Percentiles rank a stretch among this genome's conserved stretches.
These are phyloP conservation scores for Todiramphus saurophagus DNA, from an alignment of 2,113 vertebrate genomes.

Conservation along the genomic window DNA sequence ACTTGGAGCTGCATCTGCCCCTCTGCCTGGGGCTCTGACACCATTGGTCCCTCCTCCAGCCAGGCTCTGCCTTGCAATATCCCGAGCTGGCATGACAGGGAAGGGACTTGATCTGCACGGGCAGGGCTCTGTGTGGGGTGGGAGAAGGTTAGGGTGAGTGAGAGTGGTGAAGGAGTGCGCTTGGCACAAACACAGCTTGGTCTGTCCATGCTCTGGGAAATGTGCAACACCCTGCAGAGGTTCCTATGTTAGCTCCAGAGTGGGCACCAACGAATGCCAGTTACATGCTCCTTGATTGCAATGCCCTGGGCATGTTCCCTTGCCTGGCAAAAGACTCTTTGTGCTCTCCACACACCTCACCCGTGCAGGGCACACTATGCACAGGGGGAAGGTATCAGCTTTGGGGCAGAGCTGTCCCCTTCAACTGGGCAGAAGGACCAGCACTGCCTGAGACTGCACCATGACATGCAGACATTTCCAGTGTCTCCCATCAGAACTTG, in stretches of 20 bases:
- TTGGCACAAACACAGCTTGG: not conserved
- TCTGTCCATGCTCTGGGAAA: not conserved
- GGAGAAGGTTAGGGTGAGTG: not conserved
- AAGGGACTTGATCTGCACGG: not conserved
- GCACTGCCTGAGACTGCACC: not conserved
- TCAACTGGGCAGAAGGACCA: not conserved
- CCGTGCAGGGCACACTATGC: fast-evolving
- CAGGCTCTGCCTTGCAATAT: not conserved
- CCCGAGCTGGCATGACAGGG: not conserved
- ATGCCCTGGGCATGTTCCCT: not conserved
- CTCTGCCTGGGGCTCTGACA: not conserved
- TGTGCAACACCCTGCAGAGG: no score
- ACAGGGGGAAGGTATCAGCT: fast-evolving
- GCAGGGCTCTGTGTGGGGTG: not conserved
- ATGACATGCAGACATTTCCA: not conserved
- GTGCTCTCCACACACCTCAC: not conserved
- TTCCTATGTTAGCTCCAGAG: not conserved
- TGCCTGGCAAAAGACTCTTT: not conserved
- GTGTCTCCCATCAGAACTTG: not conserved
- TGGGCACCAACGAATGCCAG: fast-evolving
- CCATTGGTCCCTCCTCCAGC: not conserved
- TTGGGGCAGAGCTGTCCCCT: not conserved
- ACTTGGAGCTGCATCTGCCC: not conserved
- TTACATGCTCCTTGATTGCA: fast-evolving
- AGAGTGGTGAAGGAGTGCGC: not conserved